These are phyloP conservation scores for Entelurus aequoreus DNA, from an alignment of 2,113 vertebrate genomes.

Conservation along the genomic window DNA sequence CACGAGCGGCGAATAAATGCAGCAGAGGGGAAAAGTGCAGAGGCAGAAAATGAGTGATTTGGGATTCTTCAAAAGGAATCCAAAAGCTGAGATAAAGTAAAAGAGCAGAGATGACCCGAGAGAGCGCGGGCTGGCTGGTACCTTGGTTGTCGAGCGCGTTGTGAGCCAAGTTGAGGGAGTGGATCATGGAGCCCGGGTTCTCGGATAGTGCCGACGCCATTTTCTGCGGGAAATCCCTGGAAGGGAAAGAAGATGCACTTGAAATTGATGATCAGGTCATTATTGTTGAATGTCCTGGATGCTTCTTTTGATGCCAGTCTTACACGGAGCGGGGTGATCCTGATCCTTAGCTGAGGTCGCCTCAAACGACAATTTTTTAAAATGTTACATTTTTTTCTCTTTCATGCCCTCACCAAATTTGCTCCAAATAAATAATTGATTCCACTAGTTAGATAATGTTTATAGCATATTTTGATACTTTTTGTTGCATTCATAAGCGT, in stretches of 20 bases:
- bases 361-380: too few species aligned
- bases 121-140: slow-evolving; percentile 49
- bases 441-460: too few species aligned
- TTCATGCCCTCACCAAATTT: too few species aligned
- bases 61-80: slow-evolving; percentile 35
- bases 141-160: slow-evolving; percentile 90
- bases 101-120: slow-evolving; percentile 12
- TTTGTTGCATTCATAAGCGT: too few species aligned
- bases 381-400: too few species aligned
- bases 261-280: too few species aligned
- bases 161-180: slow-evolving; percentile 83
- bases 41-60: slow-evolving; percentile 21
- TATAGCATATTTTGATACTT: too few species aligned
- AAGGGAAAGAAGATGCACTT: not conserved
- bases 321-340: too few species aligned
- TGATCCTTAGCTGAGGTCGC: too few species aligned
- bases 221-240: slow-evolving; percentile 86
- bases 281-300: not conserved
- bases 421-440: too few species aligned
- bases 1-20: not conserved
- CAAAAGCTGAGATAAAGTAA: slow-evolving; percentile 22
- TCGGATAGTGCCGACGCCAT: slow-evolving; percentile 82
- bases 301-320: not conserved
- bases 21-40: slow-evolving; percentile 1
- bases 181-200: slow-evolving; percentile 82